These are phyloP conservation scores for Bembecia ichneumoniformis DNA, from an alignment of 2,888 invertebrate genomes.

Conservation along the genomic window DNA sequence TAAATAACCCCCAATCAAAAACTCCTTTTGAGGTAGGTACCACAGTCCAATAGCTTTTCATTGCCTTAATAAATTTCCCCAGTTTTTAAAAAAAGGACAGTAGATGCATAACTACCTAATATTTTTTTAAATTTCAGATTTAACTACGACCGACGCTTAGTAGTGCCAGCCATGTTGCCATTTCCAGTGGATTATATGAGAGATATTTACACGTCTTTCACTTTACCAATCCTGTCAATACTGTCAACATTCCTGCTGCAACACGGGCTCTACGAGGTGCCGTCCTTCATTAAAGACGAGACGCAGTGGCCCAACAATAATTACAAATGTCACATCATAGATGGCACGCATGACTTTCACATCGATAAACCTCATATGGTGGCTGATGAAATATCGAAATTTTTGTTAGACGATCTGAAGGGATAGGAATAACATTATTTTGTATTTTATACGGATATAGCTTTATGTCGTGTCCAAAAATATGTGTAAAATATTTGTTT, in stretches of 20 bases:
- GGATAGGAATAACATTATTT: too few relatives aligned
- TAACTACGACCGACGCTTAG: neutral
- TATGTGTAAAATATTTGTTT: too few relatives aligned
- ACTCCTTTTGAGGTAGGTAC: too few relatives aligned
- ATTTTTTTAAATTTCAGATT: neutral
- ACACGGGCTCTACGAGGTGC: too few relatives aligned
- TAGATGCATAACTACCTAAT: neutral
- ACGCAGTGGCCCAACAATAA: constrained; percentile 35
- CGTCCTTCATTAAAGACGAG: constrained; percentile 27
- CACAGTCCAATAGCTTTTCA: too few relatives aligned
- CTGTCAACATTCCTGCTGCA: neutral
- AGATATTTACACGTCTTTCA: neutral
- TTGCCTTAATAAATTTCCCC: too few relatives aligned
- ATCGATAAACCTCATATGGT: constrained; percentile 67
- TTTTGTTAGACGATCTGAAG: constrained; percentile 25
- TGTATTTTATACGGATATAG: too few relatives aligned
- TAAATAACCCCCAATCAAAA: too few relatives aligned
- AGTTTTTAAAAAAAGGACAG: too few relatives aligned
- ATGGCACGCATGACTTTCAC: constrained; percentile 75
- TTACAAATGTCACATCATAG: constrained; percentile 40
- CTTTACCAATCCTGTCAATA: neutral
- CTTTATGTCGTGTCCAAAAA: too few relatives aligned
- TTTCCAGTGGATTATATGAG: neutral
- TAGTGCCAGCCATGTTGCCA: neutral
- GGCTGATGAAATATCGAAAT: constrained; percentile 43